Evolutionary conservation across 2,113 vertebrate genomes (phyloP), one percentile per base, ranked within the genome.

Genomic region (Tangachromis dhanisi): DNA sequence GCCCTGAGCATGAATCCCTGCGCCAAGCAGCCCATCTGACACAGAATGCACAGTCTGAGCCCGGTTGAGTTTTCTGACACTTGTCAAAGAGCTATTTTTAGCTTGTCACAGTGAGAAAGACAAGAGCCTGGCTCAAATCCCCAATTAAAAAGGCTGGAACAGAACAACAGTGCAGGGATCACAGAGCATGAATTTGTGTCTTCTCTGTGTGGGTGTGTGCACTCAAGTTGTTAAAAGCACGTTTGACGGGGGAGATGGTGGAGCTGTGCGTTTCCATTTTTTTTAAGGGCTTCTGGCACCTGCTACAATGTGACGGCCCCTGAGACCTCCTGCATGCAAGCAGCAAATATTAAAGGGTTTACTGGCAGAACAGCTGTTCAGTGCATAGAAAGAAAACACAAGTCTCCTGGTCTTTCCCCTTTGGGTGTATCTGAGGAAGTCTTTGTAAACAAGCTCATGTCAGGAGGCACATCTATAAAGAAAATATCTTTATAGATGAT

Each of bases 71-170:
- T 93, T 93, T 92, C 38, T 89, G 89, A 92, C 91, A 92, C 90
- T 94, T 81, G 87, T 90, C 90, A 88, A 47, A 61, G 10, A 40
- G 76, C 91, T 96, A 96, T 96, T 96, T 95, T 95, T 92, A 94
- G 84, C 82, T 57, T 21, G 82, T 89, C 87, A 84, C 84, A 81
- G 86, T 86, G 91, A 92, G 86, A 95, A 92, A 92, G 85, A 92
- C 80, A 87, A 93, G 90, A 92, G 91, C 87, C 85, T 35, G 81
- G 86, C 81, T 93, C 84, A 93, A 96, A 96, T 96, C 94, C 93
- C 92, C 96, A 96, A 96, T 96, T 96, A 97, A 91, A 94, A 91
- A 83, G 87, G 29, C 90, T 91, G 87, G 90, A 94, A 93, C 91
- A 88, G 86, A 94, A 91, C 84, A 94, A 94, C 94, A 94, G 84